Base-by-base conservation (phyloP, 2,113 vertebrate genomes). In the Xenopus tropicalis region DNA sequence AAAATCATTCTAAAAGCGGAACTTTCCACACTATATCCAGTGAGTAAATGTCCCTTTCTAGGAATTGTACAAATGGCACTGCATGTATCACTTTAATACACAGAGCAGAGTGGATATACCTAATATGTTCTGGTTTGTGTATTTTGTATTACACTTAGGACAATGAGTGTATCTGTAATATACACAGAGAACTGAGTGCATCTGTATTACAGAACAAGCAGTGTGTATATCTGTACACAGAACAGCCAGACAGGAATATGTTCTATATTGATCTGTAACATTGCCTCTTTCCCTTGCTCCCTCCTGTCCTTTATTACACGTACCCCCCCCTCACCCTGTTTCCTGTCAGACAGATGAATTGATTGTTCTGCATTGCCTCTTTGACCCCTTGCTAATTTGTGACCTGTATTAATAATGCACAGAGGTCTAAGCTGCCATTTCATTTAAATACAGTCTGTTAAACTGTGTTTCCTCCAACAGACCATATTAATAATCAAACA, bases 381-480 rank as follows among this genome's bases (percentile, higher is more conserved):
- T 57, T 62, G 57, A 57, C 48, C 72, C 24, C 62, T 58, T 69
- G 72, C 58, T 75, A 42, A 69, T 42, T 62, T 37, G 66, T 46
- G 72, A 75, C 66, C 66, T 23, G 44, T 66, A 75, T 75, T 62
- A 75, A 75, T 75, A 75, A 75, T 75, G 72, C 57, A 75, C 43
- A 37, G 23, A 74, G 57, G 56, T 74, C 64, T 75, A 20, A 58
- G 48, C 46, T 56, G 65, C n/a, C 72, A 46, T 75, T 75, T 75
- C 66, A 75, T 75, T 75, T 23, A 22, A 23, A 59, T 10, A 59
- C 57, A 23, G 11, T 24, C 21, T 9, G 57, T 59, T 24, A 59
- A 59, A 4, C 57, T 59, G 57, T 17, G 57, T 16, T 22, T 22
- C 57, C 57, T 59, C 3, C 23, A 9, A 59, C 21, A 22, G 21